Evolutionary conservation across 2,113 vertebrate species (phyloP).

Genomic region (Bufo bufo): DNA sequence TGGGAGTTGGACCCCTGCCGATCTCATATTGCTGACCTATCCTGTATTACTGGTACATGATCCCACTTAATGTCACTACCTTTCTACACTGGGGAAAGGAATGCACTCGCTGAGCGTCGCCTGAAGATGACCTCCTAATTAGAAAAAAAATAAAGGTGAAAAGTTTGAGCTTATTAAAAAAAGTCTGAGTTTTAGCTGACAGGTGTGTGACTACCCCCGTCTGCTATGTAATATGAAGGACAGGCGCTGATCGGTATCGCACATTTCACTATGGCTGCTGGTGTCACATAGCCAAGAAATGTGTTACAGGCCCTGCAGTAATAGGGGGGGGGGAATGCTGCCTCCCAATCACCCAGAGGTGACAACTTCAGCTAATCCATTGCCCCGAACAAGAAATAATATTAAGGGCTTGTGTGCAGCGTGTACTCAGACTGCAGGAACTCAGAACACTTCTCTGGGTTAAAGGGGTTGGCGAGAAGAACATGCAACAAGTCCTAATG

Average conservation of each 20-base stretch:
- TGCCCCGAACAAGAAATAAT: conserved; percentile 45
- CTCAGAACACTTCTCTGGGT: conserved; percentile 43
- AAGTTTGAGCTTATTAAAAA: conserved; percentile 48
- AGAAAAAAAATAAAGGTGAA: conserved; percentile 49
- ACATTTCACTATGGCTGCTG: conserved; percentile 45
- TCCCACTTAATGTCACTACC: neutral
- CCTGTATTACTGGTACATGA: neutral
- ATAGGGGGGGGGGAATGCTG: conserved; percentile 29
- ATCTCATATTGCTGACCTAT: too few species aligned
- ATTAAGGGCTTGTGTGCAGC: conserved; percentile 41
- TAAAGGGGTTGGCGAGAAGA: conserved; percentile 44
- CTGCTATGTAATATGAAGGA: conserved; percentile 48
- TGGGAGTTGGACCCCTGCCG: too few species aligned
- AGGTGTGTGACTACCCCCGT: conserved; percentile 50
- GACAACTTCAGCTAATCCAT: conserved; percentile 44
- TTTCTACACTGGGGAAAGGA: neutral
- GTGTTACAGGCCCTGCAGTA: conserved; percentile 45
- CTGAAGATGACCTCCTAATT: conserved; percentile 14
- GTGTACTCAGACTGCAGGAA: neutral
- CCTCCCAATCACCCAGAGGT: conserved; percentile 44
- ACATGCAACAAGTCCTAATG: conserved; percentile 10
- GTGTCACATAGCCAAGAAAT: conserved; percentile 56
- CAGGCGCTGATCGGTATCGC: conserved; percentile 52
- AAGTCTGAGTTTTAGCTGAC: neutral
- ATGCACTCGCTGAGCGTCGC: neutral